Base-by-base conservation (phyloP, 2,888 invertebrate species). In the Drosophila histrio region DNA sequence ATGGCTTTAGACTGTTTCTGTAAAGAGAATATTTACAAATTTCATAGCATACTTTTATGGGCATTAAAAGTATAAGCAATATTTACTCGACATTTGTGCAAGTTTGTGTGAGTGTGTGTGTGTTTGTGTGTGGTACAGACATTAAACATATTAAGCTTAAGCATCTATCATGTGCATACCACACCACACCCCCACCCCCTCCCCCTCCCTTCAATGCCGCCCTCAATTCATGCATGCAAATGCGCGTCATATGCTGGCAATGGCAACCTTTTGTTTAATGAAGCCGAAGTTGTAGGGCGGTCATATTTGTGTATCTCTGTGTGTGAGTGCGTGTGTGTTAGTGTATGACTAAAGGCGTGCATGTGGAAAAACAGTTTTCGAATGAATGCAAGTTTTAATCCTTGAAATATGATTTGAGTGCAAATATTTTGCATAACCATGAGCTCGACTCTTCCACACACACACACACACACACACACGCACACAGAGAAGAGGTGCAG, bases 391-490 rank as follows among this genome's bases (percentile, higher is more conserved):
- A 85, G 83, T 83, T 82, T 79, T 85, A 85, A 85, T 85, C 85
- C 85, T 85, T 85, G 85, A 85, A 87, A 85, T 87, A 87, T 87
- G 85, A 87, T 85, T 85, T 85, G 86, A 85, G 87, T 85, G 85
- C 87, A 85, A 87, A 87, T 85, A 85, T 85, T 85, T 85, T 85
- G 87, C 83, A 87, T 87, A 85, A 83, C 87, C 84, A 84, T 77
- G 82, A 87, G 85, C 82, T 71, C 82, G 53, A 84, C 76, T 79
- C 63, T 62, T 13, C 26, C 47, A 24, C 43, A 30, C 28, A 22
- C 24, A 57, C 30, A 49, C 13, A 43, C 17, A 28, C 21, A 11
- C 2, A 8, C 8, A 36, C 6, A 11, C 2, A 8, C 8, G 24
- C 6, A 30, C 15, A 8, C 5, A 9, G 26, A 22, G 21, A 39